Conservation (phyloP, 2,888 invertebrate genomes). For the Leucophora obtusa region DNA sequence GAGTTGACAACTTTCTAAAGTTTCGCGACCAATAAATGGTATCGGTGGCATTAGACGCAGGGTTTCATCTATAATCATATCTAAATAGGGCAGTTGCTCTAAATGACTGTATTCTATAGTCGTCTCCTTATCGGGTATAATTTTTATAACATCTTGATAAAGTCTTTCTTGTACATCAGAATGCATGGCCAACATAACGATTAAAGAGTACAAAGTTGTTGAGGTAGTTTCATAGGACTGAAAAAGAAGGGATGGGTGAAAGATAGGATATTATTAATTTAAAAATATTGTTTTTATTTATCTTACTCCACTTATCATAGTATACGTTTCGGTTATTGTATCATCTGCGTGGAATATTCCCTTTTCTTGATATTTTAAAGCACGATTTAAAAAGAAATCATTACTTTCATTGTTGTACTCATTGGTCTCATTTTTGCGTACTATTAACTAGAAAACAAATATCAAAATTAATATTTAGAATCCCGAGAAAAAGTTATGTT, state of each 20-base stretch:
- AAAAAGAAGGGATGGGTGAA: neutral
- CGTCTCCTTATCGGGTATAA: conserved; percentile 57
- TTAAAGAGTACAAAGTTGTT: conserved; percentile 62
- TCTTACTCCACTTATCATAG: conserved; percentile 67
- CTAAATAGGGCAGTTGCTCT: conserved; percentile 72
- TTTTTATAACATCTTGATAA: conserved; percentile 64
- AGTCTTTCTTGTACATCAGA: conserved; percentile 68
- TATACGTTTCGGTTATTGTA: conserved; percentile 66
- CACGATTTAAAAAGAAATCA: conserved; percentile 67
- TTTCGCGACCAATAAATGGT: conserved; percentile 71
- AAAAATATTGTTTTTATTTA: neutral
- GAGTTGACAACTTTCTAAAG: conserved; percentile 66
- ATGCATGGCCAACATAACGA: conserved; percentile 69
- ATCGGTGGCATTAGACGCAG: conserved; percentile 73
- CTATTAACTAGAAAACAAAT: too few species aligned
- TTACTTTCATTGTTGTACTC: conserved; percentile 31
- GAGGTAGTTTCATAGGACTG: conserved; percentile 69
- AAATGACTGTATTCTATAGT: conserved; percentile 66
- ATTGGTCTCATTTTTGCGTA: too few species aligned
- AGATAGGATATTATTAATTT: too few species aligned
- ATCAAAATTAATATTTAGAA: too few species aligned
- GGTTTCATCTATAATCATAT: conserved; percentile 73
- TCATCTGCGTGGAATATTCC: conserved; percentile 64
- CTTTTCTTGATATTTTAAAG: conserved; percentile 63
- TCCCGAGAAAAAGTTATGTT: too few species aligned